A percentile compares a stretch with the other conserved stretches of the same genome.
These are phyloP conservation scores for Osmoderma eremita DNA, from an alignment of 2,888 invertebrate species.

Conservation along the genomic window DNA sequence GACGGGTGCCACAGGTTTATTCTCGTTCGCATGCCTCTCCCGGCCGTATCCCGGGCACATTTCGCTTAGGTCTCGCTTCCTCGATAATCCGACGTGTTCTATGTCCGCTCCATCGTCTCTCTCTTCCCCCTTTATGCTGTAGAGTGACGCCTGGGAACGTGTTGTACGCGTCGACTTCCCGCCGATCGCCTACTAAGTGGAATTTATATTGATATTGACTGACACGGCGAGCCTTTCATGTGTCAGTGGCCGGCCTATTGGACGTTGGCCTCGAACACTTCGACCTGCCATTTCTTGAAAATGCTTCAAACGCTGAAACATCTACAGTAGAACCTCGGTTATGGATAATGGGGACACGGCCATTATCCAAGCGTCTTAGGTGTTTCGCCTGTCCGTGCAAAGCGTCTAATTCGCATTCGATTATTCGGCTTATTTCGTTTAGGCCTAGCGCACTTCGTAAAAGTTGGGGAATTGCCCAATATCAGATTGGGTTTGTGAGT, in stretches of 20 bases:
- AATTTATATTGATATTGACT: conserved; percentile 42
- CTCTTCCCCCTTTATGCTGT: not conserved
- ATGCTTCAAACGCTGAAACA: too few species aligned
- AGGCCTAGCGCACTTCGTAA: too few species aligned
- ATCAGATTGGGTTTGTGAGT: too few species aligned
- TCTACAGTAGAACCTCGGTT: too few species aligned
- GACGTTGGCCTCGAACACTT: too few species aligned
- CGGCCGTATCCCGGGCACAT: not conserved
- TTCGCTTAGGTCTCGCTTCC: not conserved
- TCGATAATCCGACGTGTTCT: not conserved
- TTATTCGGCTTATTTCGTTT: too few species aligned
- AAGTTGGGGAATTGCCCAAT: too few species aligned
- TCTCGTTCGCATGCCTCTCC: not conserved
- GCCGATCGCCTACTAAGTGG: conserved; percentile 28
- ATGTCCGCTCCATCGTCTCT: not conserved
- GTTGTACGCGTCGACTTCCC: conserved; percentile 12
- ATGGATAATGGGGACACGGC: too few species aligned
- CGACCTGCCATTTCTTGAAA: too few species aligned
- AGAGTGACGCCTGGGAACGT: not conserved
- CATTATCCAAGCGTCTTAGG: too few species aligned
- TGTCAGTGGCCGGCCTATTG: conserved; percentile 17
- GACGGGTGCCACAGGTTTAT: conserved; percentile 31
- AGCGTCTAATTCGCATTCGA: too few species aligned
- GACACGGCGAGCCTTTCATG: conserved; percentile 29
- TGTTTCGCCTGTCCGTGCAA: too few species aligned